Conservation (phyloP, 2,888 invertebrate genomes). For the Ectobius pallidus region DNA sequence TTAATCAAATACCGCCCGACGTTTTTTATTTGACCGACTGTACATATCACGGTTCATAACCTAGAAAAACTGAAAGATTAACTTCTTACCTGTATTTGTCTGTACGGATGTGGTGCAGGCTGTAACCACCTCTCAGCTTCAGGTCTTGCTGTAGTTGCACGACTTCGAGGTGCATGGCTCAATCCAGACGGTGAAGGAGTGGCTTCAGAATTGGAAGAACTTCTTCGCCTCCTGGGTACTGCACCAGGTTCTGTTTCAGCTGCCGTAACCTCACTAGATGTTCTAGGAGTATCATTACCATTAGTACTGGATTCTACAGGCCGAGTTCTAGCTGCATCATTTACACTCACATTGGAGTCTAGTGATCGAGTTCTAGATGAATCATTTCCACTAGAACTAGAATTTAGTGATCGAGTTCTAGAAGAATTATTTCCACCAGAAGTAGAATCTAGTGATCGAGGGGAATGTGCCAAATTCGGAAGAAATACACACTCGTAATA, state of each 20-base stretch:
- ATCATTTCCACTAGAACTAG: neutral
- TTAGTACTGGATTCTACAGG: too few species aligned
- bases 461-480: slow-evolving; percentile 28
- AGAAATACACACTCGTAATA: slow-evolving; percentile 43
- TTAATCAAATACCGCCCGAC: too few species aligned
- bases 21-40: too few species aligned
- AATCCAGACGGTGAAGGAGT: neutral
- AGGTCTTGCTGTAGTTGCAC: neutral
- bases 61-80: too few species aligned
- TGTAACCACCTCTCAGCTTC: slow-evolving; percentile 40
- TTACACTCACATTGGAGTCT: neutral
- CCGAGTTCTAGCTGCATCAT: neutral
- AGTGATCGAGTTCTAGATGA: too few species aligned
- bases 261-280: neutral
- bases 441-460: slow-evolving; percentile 37
- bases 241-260: neutral
- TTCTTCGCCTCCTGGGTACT: slow-evolving; percentile 32
- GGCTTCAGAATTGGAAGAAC: slow-evolving; percentile 34
- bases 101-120: slow-evolving; percentile 43
- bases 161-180: neutral
- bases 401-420: neutral
- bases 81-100: slow-evolving; percentile 36
- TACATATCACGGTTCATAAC: too few species aligned
- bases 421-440: slow-evolving; percentile 37
- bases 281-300: too few species aligned